phyloP scores from a whole-genome alignment of 2,113 vertebrate genomes.

The Oenanthe oenanthe region DNA sequence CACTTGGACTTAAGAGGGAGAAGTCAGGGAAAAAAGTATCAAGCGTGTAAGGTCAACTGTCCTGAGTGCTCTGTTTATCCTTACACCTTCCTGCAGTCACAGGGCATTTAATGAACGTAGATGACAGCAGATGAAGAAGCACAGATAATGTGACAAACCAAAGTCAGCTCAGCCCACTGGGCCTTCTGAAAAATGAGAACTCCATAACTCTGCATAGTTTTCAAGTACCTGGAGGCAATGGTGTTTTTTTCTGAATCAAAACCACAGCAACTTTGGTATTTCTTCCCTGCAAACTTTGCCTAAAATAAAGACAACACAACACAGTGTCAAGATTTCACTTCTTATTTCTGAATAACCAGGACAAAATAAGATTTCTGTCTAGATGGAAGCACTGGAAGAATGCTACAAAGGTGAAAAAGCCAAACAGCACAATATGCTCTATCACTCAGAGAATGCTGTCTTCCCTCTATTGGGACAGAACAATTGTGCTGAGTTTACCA shows the following conservation, averaged over 20 bases:
- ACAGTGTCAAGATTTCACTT: not conserved
- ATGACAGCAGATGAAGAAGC: not conserved
- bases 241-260: constrained; percentile 98
- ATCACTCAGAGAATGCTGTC: not conserved
- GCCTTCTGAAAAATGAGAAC: not conserved
- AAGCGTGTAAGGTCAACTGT: not conserved
- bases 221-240: constrained; percentile 91
- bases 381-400: not conserved
- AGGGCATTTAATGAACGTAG: not conserved
- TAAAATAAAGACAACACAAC: constrained; percentile 37
- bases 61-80: not conserved
- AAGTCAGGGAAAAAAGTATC: not conserved
- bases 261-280: constrained; percentile 98
- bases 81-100: not conserved
- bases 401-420: not conserved
- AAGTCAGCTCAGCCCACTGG: not conserved
- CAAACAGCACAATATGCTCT: not conserved
- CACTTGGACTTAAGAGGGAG: not conserved
- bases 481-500: not conserved
- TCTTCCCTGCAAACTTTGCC: constrained; percentile 95
- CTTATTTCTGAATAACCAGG: not conserved
- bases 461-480: not conserved
- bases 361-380: not conserved
- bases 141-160: not conserved
- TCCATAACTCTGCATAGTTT: not conserved